phyloP scores from a whole-genome alignment of 2,888 invertebrate species.

The Drosophila aldrichi region DNA sequence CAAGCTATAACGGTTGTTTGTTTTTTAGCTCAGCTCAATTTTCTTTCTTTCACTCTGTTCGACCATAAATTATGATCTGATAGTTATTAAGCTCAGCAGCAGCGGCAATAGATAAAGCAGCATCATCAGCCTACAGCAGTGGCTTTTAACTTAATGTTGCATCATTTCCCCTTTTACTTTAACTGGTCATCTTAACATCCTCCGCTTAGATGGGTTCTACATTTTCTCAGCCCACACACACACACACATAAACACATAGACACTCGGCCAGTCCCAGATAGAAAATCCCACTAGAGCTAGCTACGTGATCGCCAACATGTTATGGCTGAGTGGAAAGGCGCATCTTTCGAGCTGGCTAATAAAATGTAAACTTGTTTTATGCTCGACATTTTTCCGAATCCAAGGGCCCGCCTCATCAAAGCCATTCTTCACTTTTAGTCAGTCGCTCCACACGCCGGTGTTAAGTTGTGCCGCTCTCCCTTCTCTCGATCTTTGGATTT shows the following conservation, averaged over 20 bases:
- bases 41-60: constrained; percentile 68
- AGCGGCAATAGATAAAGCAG: neutral
- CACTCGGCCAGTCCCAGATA: neutral
- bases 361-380: constrained; percentile 66
- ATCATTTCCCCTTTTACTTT: constrained; percentile 48
- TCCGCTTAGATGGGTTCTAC: constrained; percentile 22
- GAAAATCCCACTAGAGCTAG: constrained; percentile 9
- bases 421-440: constrained; percentile 25
- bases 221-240: constrained; percentile 26
- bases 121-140: constrained; percentile 29
- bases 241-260: neutral
- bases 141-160: constrained; percentile 49
- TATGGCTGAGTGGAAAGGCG: constrained; percentile 26
- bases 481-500: constrained; percentile 37
- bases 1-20: constrained; percentile 50
- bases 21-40: constrained; percentile 65
- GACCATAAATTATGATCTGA: constrained; percentile 68
- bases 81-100: constrained; percentile 61
- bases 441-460: constrained; percentile 47
- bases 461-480: constrained; percentile 35
- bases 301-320: constrained; percentile 57
- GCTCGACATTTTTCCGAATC: constrained; percentile 50
- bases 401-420: constrained; percentile 18
- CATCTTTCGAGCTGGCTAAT: constrained; percentile 43
- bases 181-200: constrained; percentile 32